Evolutionary conservation across 2,113 vertebrate genomes (phyloP).

Genomic region (Prinia subflava): DNA sequence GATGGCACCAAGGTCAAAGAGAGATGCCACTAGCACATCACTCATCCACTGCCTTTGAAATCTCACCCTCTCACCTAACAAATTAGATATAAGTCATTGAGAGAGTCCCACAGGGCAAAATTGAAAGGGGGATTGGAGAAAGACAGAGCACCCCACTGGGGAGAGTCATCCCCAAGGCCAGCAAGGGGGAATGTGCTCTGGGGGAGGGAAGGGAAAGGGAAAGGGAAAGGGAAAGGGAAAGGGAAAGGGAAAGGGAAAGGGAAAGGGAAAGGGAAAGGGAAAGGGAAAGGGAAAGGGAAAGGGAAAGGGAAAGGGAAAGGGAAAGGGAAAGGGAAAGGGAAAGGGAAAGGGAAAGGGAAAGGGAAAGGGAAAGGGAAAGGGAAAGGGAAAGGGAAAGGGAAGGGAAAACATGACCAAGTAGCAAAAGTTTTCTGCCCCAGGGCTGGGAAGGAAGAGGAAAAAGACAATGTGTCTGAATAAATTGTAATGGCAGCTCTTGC

Average conservation of each 20-base stretch:
- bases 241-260: no score
- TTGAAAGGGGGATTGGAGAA: background rate
- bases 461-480: rapidly evolving
- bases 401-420: background rate
- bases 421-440: background rate
- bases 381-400: no score
- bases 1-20: background rate
- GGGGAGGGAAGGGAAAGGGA: background rate
- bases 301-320: no score
- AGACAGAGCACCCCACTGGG: background rate
- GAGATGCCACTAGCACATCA: background rate
- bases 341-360: background rate
- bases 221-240: no score
- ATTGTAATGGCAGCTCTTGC: rapidly evolving
- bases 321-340: no score
- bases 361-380: no score
- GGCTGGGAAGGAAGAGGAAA: background rate
- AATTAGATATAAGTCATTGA: background rate
- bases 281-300: background rate
- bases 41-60: background rate
- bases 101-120: background rate
- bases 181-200: rapidly evolving
- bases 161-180: background rate
- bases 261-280: background rate
- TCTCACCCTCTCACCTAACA: background rate